A percentile compares a stretch with the other conserved stretches of the same genome.
phyloP scores from a whole-genome alignment of 2,888 invertebrate genomes.

The Hyposoter didymator region DNA sequence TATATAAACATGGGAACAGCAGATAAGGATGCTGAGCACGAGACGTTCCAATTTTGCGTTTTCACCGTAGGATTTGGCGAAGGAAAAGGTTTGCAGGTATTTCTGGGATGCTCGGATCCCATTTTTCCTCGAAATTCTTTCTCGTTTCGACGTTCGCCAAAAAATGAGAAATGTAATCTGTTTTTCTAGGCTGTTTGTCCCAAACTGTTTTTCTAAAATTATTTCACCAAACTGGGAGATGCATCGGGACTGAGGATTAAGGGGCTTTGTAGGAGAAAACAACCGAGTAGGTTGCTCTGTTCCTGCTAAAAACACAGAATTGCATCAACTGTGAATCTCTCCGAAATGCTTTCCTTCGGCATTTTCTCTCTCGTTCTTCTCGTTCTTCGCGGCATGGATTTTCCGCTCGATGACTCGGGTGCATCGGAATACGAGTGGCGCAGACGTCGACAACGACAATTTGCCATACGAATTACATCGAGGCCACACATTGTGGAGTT shows the following conservation, averaged over 20 bases:
- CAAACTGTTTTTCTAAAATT: slow-evolving; percentile 32
- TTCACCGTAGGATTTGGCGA: slow-evolving; percentile 39
- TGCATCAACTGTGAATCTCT: slow-evolving; percentile 25
- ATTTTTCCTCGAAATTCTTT: slow-evolving; percentile 48
- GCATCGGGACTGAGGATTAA: slow-evolving; percentile 10
- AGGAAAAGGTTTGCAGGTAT: slow-evolving; percentile 35
- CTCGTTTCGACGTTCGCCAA: slow-evolving; percentile 32
- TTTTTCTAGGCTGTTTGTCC: slow-evolving; percentile 17
- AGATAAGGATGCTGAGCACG: slow-evolving; percentile 36
- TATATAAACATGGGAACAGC: slow-evolving; percentile 17
- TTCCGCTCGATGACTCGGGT: slow-evolving; percentile 37
- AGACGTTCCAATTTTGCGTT: slow-evolving; percentile 66
- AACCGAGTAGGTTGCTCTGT: slow-evolving; percentile 44
- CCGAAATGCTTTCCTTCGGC: slow-evolving; percentile 10
- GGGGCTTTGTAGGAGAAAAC: slow-evolving; percentile 30
- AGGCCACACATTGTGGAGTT: slow-evolving; percentile 49
- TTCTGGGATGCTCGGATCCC: slow-evolving; percentile 36
- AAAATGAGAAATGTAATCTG: not conserved
- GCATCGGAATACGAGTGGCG: slow-evolving; percentile 58
- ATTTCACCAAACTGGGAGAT: slow-evolving; percentile 45
- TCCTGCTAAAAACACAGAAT: slow-evolving; percentile 42
- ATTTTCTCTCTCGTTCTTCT: slow-evolving; percentile 1
- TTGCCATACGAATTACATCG: slow-evolving; percentile 70
- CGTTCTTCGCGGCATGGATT: slow-evolving; percentile 4
- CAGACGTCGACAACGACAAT: slow-evolving; percentile 60